These are phyloP conservation scores for Polypterus bichir DNA, from an alignment of 2,113 vertebrate genomes.

Conservation along the genomic window DNA sequence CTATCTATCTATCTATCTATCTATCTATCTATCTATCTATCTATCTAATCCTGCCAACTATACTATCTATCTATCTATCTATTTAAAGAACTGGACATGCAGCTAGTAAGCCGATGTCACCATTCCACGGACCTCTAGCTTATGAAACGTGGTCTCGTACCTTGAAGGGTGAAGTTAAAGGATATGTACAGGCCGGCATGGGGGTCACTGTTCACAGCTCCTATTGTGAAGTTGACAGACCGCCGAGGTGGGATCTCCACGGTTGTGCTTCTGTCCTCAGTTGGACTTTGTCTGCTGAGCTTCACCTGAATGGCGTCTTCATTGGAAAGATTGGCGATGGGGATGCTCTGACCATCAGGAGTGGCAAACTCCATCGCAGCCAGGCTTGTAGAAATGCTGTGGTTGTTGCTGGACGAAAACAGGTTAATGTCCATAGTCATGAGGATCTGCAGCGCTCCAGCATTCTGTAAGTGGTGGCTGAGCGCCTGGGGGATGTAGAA, in stretches of 20 bases:
- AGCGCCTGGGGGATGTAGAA: conserved; percentile 41
- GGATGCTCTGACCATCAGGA: conserved; percentile 37
- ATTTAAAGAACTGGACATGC: too few species aligned
- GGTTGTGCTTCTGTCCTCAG: conserved; percentile 11
- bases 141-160: too few species aligned
- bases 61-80: too few species aligned
- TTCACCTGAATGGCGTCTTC: conserved; percentile 43
- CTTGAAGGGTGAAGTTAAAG: conserved; percentile 37
- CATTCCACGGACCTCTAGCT: too few species aligned
- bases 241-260: conserved; percentile 25
- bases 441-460: conserved; percentile 47
- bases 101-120: too few species aligned
- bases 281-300: conserved; percentile 28
- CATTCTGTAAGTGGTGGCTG: conserved; percentile 26
- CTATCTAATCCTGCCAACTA: too few species aligned
- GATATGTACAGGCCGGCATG: conserved; percentile 47
- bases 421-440: conserved; percentile 29
- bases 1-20: too few species aligned
- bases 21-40: too few species aligned
- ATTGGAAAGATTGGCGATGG: conserved; percentile 34
- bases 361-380: conserved; percentile 54
- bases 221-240: conserved; percentile 40
- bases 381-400: conserved; percentile 44
- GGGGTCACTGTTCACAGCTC: conserved; percentile 23
- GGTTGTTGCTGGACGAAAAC: conserved; percentile 23